Evolutionary conservation across 2,888 invertebrate species (phyloP).

Genomic region (Cataglyphis rosenhaueri): DNA sequence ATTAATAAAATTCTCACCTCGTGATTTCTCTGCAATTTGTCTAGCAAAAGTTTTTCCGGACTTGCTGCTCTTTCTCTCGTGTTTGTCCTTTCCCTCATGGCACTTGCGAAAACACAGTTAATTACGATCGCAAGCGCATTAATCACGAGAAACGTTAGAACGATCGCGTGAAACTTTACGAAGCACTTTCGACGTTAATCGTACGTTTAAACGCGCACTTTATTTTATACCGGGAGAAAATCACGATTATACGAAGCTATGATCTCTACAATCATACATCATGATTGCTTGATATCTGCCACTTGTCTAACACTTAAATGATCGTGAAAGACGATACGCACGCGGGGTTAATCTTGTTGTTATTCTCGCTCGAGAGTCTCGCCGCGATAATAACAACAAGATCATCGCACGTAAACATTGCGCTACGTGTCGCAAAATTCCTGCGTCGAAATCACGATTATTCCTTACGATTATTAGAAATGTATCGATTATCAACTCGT

Average conservation of each 20-base stretch:
- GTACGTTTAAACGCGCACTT: neutral
- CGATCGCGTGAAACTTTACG: conserved; percentile 1
- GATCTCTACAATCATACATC: neutral
- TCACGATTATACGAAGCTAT: neutral
- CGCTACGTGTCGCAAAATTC: neutral
- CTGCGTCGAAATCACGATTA: no score
- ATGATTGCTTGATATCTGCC: neutral
- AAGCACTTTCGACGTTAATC: neutral
- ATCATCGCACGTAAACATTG: neutral
- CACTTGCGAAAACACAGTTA: neutral
- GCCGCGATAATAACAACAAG: neutral
- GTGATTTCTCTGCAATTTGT: neutral
- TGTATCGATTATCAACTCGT: no score
- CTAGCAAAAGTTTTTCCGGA: neutral
- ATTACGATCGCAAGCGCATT: neutral
- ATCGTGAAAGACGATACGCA: no score
- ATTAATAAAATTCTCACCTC: neutral
- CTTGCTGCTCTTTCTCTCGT: neutral
- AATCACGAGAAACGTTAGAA: neutral
- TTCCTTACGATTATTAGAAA: no score
- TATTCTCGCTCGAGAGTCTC: neutral
- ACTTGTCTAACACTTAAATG: neutral
- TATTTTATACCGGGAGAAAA: neutral
- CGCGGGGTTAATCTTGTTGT: neutral
- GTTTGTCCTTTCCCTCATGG: neutral